Evolutionary conservation across 2,797 vertebrate species (phyloP).

Genomic region (Amazona finschi): DNA sequence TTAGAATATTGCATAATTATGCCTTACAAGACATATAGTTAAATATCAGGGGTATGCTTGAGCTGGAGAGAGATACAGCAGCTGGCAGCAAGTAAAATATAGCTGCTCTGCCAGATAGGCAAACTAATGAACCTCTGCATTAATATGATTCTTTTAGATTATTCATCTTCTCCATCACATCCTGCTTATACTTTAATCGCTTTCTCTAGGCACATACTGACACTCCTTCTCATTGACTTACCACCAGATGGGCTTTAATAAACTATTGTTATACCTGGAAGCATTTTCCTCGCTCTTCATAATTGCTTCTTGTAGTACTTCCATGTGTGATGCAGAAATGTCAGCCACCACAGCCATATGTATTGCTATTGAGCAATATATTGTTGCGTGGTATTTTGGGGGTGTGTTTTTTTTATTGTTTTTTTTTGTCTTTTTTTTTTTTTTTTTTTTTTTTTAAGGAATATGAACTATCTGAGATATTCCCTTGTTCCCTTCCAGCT

Average conservation of each 20-base stretch:
- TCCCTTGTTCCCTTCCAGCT: not conserved
- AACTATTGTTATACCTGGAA: constrained; percentile 31
- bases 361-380: not conserved
- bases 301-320: not conserved
- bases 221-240: not conserved
- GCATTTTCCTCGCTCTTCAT: not conserved
- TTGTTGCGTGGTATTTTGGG: not conserved
- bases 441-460: not conserved
- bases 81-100: constrained; percentile 11
- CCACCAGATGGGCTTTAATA: constrained; percentile 21
- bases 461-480: not conserved
- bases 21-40: not conserved
- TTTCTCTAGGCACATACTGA: not conserved
- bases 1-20: not conserved
- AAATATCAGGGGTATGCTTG: not conserved
- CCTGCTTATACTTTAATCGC: constrained; percentile 23
- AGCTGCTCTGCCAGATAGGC: not conserved
- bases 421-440: not conserved
- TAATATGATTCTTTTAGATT: not conserved
- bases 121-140: not conserved
- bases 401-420: not conserved
- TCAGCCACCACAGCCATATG: not conserved
- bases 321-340: not conserved
- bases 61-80: not conserved
- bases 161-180: constrained; percentile 11